Percentiles rank a stretch among this genome's conserved stretches.
Evolutionary conservation across 2,888 invertebrate species (phyloP).

Genomic region (Synanthedon andrenaeformis): DNA sequence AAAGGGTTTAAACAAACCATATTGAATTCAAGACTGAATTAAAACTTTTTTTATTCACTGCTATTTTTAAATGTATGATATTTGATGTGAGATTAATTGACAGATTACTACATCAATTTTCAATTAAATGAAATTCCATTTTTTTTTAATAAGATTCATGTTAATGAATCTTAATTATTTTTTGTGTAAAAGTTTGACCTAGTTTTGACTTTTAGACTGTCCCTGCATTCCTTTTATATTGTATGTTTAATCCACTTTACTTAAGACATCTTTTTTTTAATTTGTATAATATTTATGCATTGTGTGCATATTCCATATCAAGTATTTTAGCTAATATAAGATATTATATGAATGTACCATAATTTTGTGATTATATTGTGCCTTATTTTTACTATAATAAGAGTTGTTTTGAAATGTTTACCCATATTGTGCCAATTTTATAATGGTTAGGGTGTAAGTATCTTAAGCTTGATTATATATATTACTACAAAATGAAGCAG

Average conservation of each 20-base stretch:
- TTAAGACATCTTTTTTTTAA: not conserved
- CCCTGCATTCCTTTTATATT: not conserved
- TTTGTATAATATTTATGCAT: constrained; percentile 1
- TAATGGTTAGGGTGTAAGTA: not conserved
- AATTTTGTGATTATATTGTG: constrained; percentile 29
- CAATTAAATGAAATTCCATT: too few species aligned
- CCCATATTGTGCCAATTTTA: constrained; percentile 51
- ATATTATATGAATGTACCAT: constrained; percentile 17
- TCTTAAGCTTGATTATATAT: not conserved
- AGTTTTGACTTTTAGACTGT: constrained; percentile 1
- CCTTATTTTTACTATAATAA: constrained; percentile 33
- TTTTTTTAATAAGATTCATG: too few species aligned
- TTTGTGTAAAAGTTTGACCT: not conserved
- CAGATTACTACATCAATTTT: too few species aligned
- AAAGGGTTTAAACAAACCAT: constrained; percentile 74
- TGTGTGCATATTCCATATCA: not conserved
- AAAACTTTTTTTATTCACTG: constrained; percentile 10
- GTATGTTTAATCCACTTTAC: constrained; percentile 2
- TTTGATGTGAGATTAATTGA: too few species aligned
- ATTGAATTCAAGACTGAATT: constrained; percentile 36
- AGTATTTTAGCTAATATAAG: constrained; percentile 16
- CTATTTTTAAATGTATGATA: not conserved
- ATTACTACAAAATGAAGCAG: not conserved
- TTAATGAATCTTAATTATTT: too few species aligned
- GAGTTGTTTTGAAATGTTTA: constrained; percentile 19